A percentile compares a stretch with the other conserved stretches of the same genome.
Evolutionary conservation across 2,113 vertebrate genomes (phyloP).

Genomic region (Montifringilla adamsi): DNA sequence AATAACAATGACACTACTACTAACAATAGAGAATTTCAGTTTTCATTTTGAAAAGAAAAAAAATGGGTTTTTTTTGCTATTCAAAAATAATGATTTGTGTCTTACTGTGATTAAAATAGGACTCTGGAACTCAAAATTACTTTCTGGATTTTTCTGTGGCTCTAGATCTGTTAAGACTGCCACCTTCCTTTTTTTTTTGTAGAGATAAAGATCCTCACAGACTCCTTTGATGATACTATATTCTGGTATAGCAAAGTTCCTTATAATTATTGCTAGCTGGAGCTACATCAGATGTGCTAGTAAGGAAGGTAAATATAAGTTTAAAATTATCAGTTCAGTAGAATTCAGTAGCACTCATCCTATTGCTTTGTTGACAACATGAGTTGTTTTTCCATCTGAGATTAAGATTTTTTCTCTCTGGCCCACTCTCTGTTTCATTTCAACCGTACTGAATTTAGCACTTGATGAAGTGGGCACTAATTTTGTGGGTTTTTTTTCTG

Average conservation of each 20-base stretch:
- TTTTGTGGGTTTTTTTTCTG: background rate
- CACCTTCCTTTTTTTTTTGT: background rate
- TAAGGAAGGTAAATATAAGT: background rate
- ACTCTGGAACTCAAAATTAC: background rate
- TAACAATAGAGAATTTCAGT: background rate
- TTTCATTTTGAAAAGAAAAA: background rate
- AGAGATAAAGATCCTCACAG: background rate
- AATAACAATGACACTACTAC: background rate
- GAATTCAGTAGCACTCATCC: background rate
- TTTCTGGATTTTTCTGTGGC: background rate
- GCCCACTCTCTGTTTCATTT: background rate
- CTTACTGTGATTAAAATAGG: background rate
- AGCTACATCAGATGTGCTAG: background rate
- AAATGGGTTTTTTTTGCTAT: background rate
- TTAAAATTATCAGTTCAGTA: background rate
- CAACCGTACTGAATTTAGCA: background rate
- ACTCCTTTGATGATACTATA: background rate
- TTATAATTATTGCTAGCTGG: background rate
- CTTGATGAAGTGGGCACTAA: background rate
- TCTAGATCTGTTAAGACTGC: background rate
- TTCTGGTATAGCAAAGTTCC: background rate
- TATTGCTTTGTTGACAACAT: background rate
- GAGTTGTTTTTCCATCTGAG: background rate
- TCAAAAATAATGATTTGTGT: background rate
- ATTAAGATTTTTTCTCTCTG: background rate